Evolutionary conservation across 1,140 invertebrate species (phyloP), one percentile per base, ranked within the genome.

Genomic region (Trichonephila inaurata): DNA sequence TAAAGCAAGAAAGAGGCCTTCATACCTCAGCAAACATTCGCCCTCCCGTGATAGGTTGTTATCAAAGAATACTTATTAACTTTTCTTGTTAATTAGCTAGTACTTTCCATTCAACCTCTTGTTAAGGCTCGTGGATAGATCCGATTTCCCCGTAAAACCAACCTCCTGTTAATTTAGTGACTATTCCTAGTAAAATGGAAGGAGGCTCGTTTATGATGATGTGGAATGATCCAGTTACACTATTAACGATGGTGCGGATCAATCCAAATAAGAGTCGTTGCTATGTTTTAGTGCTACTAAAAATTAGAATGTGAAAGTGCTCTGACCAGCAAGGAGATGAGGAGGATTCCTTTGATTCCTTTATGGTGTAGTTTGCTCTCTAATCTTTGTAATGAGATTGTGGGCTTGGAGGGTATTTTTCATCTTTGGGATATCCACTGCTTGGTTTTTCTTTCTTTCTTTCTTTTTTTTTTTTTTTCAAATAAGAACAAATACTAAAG

Each of bases 51-150:
- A 77, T 77, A 77, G 72, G 72, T 77, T 77, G 28, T 77, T 85
- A 85, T 85, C 83, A 85, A 85, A 85, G 83, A 77, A n/a, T 44
- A 51, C 51, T 88, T 58, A 88, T 64, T 64, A 62, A 88, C 60
- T 88, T 64, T 28, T 61, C 12, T 64, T 61, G 62, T 64, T 88
- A 88, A 88, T 88, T 88, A 88, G 86, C 86, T 16, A 4, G 19
- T 61, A 85, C n/a, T 58, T 85, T 85, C 58, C 72, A 5, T 51
- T 61, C 83, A 24, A 61, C n/a, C 58, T 85, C 51, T 85, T 85
- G 83, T 85, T 85, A 58, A 85, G 83, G 24, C 83, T 61, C 83
- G 10, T 1, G n/a, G 83, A 60, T 85, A 28, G 83, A 85, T 85
- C 83, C 58, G 58, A 10, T 61, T n/a, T 40, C 10, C 86, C 86